phyloP scores from a whole-genome alignment of 2,113 vertebrate species.

The Potamarius usumacintae region DNA sequence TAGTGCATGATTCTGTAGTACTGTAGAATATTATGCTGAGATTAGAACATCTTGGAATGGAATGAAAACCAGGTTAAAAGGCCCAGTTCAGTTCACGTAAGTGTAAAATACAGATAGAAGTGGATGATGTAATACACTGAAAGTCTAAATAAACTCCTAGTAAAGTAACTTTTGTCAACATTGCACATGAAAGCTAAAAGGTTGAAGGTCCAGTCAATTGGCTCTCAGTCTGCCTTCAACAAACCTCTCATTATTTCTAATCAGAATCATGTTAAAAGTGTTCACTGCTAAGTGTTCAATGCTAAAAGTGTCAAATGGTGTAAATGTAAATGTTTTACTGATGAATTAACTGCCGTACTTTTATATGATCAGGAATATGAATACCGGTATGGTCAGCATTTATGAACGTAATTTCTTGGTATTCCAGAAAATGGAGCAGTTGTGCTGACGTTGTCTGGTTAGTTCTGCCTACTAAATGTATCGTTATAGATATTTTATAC shows the following conservation, averaged over 20 bases:
- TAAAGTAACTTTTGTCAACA: constrained; percentile 20
- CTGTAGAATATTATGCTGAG: background rate
- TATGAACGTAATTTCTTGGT: background rate
- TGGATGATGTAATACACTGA: constrained; percentile 63
- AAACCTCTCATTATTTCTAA: background rate
- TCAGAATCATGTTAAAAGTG: background rate
- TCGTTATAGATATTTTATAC: background rate
- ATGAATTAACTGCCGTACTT: background rate
- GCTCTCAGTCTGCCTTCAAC: background rate
- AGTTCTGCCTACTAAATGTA: background rate
- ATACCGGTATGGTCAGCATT: background rate
- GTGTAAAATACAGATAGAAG: background rate
- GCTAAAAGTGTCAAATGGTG: background rate
- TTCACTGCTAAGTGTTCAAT: background rate
- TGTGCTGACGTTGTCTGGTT: background rate
- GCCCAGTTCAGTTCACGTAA: background rate
- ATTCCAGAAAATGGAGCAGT: background rate
- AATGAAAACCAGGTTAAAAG: background rate
- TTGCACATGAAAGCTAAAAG: constrained; percentile 4
- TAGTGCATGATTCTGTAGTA: background rate
- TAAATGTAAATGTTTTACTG: too few relatives aligned
- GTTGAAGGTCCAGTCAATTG: background rate
- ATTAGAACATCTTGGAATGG: background rate
- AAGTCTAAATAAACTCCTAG: constrained; percentile 42
- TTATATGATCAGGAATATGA: background rate